A percentile compares a stretch with the other conserved stretches of the same genome.
These are phyloP conservation scores for Bombus vancouverensis DNA, from an alignment of 1,140 invertebrate genomes.

Conservation along the genomic window DNA sequence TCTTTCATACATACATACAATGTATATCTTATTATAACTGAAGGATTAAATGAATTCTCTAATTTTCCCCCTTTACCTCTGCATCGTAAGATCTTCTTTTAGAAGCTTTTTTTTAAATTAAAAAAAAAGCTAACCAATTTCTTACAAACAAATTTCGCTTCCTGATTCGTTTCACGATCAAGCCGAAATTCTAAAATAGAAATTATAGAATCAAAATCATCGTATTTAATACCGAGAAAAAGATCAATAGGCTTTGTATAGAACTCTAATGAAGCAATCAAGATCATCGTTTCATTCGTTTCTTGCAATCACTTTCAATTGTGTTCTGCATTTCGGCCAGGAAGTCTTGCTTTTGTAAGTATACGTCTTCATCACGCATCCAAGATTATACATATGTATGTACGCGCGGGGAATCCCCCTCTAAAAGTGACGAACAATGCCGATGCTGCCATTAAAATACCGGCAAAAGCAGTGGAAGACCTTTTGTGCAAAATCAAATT, in stretches of 20 bases:
- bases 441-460: not conserved
- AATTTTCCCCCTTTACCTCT: no score
- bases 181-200: not conserved
- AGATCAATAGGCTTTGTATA: not conserved
- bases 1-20: not conserved
- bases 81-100: no score
- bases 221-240: not conserved
- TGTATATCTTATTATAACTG: not conserved
- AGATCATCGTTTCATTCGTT: not conserved
- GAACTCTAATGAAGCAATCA: conserved; percentile 18
- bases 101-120: no score
- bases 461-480: not conserved
- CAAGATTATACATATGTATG: conserved; percentile 5
- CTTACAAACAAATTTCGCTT: not conserved
- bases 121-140: not conserved
- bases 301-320: conserved; percentile 22
- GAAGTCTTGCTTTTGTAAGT: not conserved
- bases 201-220: not conserved
- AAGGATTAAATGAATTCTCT: not conserved
- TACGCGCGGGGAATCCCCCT: not conserved
- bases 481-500: not conserved
- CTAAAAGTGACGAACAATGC: not conserved
- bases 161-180: no score
- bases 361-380: not conserved
- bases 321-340: not conserved